phyloP scores from a whole-genome alignment of 2,113 vertebrate species.

The Carassius carassius region DNA sequence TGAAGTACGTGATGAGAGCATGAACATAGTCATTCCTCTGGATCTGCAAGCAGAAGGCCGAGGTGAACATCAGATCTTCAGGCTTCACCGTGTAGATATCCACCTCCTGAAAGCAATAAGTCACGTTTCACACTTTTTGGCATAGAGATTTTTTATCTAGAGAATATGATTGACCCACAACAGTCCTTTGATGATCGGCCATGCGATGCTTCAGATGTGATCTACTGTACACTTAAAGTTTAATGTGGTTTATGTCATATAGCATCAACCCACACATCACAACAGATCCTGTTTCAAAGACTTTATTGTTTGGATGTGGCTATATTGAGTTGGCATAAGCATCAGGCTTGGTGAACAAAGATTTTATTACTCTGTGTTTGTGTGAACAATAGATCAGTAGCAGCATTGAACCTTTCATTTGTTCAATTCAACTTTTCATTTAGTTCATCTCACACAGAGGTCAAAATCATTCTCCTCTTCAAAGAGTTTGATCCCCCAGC shows the following conservation, averaged over 20 bases:
- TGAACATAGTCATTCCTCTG: constrained; percentile 96
- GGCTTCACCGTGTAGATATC: constrained; percentile 96
- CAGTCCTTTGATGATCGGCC: background rate
- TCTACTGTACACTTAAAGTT: background rate
- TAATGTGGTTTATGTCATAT: background rate
- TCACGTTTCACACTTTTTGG: background rate
- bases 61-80: constrained; percentile 90
- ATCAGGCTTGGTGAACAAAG: background rate
- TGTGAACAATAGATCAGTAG: constrained; percentile 23
- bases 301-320: background rate
- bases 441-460: background rate
- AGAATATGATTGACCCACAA: background rate
- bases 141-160: too few species aligned
- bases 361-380: constrained; percentile 18
- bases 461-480: constrained; percentile 29
- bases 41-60: constrained; percentile 95
- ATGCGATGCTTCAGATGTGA: background rate
- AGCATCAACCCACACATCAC: constrained; percentile 8
- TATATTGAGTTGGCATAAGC: constrained; percentile 1
- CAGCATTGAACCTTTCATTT: background rate
- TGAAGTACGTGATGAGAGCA: constrained; percentile 95
- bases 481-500: constrained; percentile 13
- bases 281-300: constrained; percentile 11
- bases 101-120: constrained; percentile 82
- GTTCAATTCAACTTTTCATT: constrained; percentile 29